A percentile compares a stretch with the other conserved stretches of the same genome.
Evolutionary conservation across 1,140 invertebrate genomes (phyloP).

Genomic region (Pygmarrhopalites habei): DNA sequence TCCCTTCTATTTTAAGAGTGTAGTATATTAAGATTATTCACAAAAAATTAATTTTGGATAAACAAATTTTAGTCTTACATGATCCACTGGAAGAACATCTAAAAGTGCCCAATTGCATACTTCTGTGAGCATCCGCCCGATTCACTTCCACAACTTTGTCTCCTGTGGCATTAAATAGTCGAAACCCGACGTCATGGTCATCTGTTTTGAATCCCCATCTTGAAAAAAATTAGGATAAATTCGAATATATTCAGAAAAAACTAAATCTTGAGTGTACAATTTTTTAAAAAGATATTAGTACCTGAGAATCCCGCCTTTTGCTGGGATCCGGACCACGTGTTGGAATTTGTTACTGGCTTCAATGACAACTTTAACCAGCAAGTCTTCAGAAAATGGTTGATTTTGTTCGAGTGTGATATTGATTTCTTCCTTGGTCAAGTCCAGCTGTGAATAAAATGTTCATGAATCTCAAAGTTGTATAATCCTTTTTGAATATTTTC

Average conservation of each 20-base stretch:
- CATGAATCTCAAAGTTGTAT: neutral
- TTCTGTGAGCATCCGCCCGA: neutral
- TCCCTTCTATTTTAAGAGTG: too few relatives aligned
- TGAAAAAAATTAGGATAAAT: neutral
- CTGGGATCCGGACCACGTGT: neutral
- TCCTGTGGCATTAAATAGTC: neutral
- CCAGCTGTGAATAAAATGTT: neutral
- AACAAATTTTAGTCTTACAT: neutral
- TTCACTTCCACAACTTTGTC: neutral
- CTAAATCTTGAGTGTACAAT: neutral
- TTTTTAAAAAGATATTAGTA: neutral
- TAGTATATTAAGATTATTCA: too few relatives aligned
- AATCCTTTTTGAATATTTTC: neutral
- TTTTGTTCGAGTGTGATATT: neutral
- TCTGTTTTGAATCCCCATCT: neutral
- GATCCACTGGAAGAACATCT: neutral
- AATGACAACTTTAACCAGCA: neutral
- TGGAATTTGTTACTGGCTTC: neutral
- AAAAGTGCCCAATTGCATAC: neutral
- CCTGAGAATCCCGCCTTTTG: neutral
- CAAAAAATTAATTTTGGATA: too few relatives aligned
- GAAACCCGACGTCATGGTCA: neutral
- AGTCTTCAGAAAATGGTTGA: neutral
- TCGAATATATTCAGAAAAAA: neutral
- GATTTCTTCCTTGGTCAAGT: neutral